Percentiles rank a stretch among this genome's conserved stretches.
These are phyloP conservation scores for Salpingus planirostris DNA, from an alignment of 2,888 invertebrate genomes.

Conservation along the genomic window DNA sequence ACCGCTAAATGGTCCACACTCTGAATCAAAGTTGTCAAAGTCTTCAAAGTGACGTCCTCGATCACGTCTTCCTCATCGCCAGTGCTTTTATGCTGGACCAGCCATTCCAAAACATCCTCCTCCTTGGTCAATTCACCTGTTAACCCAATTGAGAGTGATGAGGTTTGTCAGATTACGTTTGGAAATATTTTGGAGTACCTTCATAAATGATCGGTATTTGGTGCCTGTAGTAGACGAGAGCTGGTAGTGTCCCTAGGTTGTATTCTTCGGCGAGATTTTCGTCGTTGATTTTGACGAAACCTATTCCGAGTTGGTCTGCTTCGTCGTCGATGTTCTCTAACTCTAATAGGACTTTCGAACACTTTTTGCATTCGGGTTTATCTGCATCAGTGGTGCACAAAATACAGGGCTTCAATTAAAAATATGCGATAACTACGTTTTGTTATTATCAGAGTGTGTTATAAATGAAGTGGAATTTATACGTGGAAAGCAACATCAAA, in stretches of 20 bases:
- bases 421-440: background rate
- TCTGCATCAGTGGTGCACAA: conserved; percentile 47
- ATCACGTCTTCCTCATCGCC: conserved; percentile 91
- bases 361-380: conserved; percentile 87
- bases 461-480: too few species aligned
- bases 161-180: background rate
- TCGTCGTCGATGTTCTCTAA: conserved; percentile 92
- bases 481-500: too few species aligned
- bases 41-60: conserved; percentile 88
- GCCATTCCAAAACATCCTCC: conserved; percentile 88
- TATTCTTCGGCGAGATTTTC: conserved; percentile 87
- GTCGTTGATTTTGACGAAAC: conserved; percentile 90
- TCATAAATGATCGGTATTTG: conserved; percentile 92
- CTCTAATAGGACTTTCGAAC: conserved; percentile 82
- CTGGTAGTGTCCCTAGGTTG: conserved; percentile 79
- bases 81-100: conserved; percentile 86
- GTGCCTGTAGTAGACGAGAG: conserved; percentile 86
- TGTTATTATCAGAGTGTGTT: too few species aligned
- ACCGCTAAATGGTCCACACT: conserved; percentile 89
- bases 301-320: conserved; percentile 88
- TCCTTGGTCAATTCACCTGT: conserved; percentile 80
- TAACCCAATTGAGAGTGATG: too few species aligned
- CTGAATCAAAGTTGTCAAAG: conserved; percentile 76
- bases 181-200: conserved; percentile 46
- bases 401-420: background rate